Conservation (phyloP, 2,797 vertebrate genomes). For the Denticeps clupeoides region DNA sequence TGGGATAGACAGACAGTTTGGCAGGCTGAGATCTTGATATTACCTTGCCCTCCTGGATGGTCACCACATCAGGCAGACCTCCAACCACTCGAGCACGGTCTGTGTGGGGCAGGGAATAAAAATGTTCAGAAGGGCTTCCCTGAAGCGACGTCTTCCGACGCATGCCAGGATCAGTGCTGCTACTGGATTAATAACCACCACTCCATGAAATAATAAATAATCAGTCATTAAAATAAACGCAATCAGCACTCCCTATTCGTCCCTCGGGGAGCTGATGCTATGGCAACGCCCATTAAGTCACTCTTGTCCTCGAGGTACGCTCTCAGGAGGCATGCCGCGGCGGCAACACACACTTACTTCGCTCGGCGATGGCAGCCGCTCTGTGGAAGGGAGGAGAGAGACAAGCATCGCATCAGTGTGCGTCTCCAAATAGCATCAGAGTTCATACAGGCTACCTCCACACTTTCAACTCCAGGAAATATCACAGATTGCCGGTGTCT, state of each 20-base stretch:
- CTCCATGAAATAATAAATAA: no score
- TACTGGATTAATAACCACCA: no score
- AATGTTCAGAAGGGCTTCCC: no score
- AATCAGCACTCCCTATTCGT: no score
- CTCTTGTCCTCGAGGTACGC: not conserved
- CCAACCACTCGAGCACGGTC: conserved; percentile 92
- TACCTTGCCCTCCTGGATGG: conserved; percentile 98
- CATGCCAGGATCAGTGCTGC: no score
- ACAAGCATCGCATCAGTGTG: conserved; percentile 37
- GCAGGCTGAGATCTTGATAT: no score
- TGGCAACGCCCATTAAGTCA: not conserved
- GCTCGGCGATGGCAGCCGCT: conserved; percentile 90
- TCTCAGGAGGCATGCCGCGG: conserved; percentile 21
- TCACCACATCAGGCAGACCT: conserved; percentile 92
- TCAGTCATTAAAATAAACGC: no score
- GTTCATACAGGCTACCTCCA: conserved; percentile 17
- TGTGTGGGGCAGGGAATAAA: conserved; percentile 42
- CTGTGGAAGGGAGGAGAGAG: conserved; percentile 56
- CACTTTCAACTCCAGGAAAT: conserved; percentile 45
- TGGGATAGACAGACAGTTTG: no score
- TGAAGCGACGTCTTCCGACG: no score
- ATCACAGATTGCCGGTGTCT: conserved; percentile 11
- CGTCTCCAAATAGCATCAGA: conserved; percentile 35
- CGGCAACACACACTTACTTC: conserved; percentile 74
- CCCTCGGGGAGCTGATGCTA: not conserved